phyloP scores from a whole-genome alignment of 2,888 invertebrate species.

The Pristionchus japonicus region DNA sequence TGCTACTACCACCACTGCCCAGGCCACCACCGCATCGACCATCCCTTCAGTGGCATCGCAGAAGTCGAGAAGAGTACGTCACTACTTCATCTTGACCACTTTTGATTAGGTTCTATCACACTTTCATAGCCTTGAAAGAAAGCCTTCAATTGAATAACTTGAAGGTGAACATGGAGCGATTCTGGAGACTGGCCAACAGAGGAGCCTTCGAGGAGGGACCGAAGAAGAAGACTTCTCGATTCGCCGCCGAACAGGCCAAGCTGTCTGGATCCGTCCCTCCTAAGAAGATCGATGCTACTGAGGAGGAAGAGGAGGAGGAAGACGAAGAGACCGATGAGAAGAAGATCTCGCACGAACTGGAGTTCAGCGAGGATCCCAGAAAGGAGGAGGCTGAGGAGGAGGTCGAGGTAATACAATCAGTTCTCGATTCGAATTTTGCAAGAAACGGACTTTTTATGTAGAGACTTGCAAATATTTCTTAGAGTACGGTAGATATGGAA shows the following conservation, averaged over 20 bases:
- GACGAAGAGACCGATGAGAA: constrained; percentile 48
- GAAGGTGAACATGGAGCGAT: constrained; percentile 72
- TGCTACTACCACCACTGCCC: constrained; percentile 21
- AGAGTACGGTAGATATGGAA: neutral
- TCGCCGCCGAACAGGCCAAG: constrained; percentile 43
- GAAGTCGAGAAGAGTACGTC: neutral
- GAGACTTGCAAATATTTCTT: neutral
- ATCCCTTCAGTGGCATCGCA: constrained; percentile 35
- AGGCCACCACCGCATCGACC: constrained; percentile 33
- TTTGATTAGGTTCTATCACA: no score
- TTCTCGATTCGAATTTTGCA: neutral
- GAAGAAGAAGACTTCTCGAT: constrained; percentile 23
- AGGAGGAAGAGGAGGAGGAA: constrained; percentile 45
- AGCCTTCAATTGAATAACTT: neutral
- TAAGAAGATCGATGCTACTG: neutral
- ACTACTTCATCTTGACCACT: no score
- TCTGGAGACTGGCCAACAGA: constrained; percentile 66
- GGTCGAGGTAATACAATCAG: neutral
- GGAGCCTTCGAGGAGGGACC: neutral
- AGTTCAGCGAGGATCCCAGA: constrained; percentile 44
- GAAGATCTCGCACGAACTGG: constrained; percentile 10
- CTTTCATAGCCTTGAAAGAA: no score
- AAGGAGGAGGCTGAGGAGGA: constrained; percentile 49
- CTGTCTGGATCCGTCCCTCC: neutral
- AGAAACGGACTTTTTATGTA: neutral